These are phyloP conservation scores for Crossocerus cetratus DNA, from an alignment of 2,888 invertebrate genomes.

Conservation along the genomic window DNA sequence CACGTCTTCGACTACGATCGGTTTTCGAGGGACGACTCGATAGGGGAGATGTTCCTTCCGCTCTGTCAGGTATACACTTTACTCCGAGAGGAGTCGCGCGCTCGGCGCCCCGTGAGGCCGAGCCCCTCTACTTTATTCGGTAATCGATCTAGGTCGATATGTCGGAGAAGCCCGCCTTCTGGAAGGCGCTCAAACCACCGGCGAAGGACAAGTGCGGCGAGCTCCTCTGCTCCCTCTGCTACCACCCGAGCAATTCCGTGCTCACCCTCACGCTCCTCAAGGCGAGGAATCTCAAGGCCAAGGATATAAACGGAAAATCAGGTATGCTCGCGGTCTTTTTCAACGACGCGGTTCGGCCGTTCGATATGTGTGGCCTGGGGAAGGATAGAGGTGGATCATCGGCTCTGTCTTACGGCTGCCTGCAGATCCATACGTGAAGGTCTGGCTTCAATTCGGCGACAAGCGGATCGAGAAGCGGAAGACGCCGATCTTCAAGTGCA, in stretches of 20 bases:
- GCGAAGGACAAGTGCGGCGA: constrained; percentile 96
- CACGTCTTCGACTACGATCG: constrained; percentile 97
- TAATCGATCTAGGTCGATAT: constrained; percentile 85
- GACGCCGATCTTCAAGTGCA: constrained; percentile 96
- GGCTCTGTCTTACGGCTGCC: constrained; percentile 25
- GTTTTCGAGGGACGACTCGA: constrained; percentile 95
- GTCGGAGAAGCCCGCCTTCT: constrained; percentile 95
- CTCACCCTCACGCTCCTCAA: constrained; percentile 94
- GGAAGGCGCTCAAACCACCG: constrained; percentile 94
- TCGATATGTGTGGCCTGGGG: no score
- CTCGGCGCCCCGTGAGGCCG: neutral
- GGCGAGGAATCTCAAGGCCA: constrained; percentile 95
- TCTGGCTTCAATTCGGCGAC: constrained; percentile 97
- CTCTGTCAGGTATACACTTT: constrained; percentile 88
- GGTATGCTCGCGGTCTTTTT: constrained; percentile 78
- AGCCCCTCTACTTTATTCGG: neutral
- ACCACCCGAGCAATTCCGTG: constrained; percentile 96
- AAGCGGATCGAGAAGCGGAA: constrained; percentile 97
- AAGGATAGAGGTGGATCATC: no score
- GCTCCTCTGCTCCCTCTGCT: constrained; percentile 93
- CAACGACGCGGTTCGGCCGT: no score
- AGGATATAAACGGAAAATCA: constrained; percentile 97
- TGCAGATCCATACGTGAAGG: constrained; percentile 97
- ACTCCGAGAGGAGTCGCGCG: no score
- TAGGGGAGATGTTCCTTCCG: constrained; percentile 94